Evolutionary conservation across 1,140 invertebrate genomes (phyloP).

Genomic region (Eupeodes corollae): DNA sequence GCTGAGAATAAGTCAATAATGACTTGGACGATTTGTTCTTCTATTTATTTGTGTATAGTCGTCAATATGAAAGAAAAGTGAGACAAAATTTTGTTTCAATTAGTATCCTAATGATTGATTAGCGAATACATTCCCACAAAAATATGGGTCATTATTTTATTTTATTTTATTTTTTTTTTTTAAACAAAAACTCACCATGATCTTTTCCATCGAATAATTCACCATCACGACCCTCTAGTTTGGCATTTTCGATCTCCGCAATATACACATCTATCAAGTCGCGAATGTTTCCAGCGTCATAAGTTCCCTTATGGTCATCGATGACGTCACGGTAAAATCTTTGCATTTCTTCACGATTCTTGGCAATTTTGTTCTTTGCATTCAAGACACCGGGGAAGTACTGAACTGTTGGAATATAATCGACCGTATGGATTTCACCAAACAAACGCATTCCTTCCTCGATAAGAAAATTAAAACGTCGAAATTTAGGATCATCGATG

Average conservation of each 20-base stretch:
- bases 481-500: slow-evolving; percentile 61
- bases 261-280: slow-evolving; percentile 81
- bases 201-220: slow-evolving; percentile 67
- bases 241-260: slow-evolving; percentile 69
- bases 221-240: slow-evolving; percentile 55
- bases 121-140: background rate
- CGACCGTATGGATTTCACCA: slow-evolving; percentile 60
- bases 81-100: background rate
- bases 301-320: slow-evolving; percentile 62
- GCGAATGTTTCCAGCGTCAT: slow-evolving; percentile 62
- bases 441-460: slow-evolving; percentile 83
- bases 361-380: slow-evolving; percentile 61
- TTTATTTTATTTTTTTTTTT: background rate
- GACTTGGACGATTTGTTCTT: slow-evolving; percentile 82
- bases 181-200: slow-evolving; percentile 21
- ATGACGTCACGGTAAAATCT: slow-evolving; percentile 72
- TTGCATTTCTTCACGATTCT: slow-evolving; percentile 73
- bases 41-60: slow-evolving; percentile 38
- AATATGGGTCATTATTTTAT: background rate
- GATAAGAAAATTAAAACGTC: slow-evolving; percentile 67
- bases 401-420: slow-evolving; percentile 49
- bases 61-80: background rate
- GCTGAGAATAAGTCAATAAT: slow-evolving; percentile 84
- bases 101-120: background rate
- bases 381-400: slow-evolving; percentile 63